Evolutionary conservation across 2,888 invertebrate species (phyloP).

Genomic region (Neuroscelio doddi): DNA sequence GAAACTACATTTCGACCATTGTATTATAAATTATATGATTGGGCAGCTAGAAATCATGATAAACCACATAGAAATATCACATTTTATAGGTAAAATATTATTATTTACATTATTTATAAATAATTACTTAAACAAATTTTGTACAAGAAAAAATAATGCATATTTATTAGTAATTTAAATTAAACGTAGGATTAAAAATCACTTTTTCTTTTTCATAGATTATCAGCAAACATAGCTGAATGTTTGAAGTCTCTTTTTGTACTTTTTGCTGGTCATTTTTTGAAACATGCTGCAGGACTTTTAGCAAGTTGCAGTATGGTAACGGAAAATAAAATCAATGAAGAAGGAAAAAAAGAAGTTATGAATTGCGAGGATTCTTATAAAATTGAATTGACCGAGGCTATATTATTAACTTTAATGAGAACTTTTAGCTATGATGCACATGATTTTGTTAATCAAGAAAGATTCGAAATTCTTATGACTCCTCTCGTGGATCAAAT

Average conservation of each 20-base stretch:
- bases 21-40: slow-evolving; percentile 89
- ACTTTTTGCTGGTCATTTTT: slow-evolving; percentile 89
- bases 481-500: slow-evolving; percentile 92
- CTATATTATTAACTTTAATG: slow-evolving; percentile 83
- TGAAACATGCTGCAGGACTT: slow-evolving; percentile 85
- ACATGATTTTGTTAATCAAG: slow-evolving; percentile 87
- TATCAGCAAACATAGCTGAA: slow-evolving; percentile 85
- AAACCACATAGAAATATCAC: slow-evolving; percentile 82
- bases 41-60: slow-evolving; percentile 82
- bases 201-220: slow-evolving; percentile 70
- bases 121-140: background rate
- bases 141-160: background rate
- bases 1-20: slow-evolving; percentile 92
- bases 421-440: slow-evolving; percentile 88
- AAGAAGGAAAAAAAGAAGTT: slow-evolving; percentile 71
- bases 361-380: slow-evolving; percentile 71
- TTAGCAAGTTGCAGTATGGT: slow-evolving; percentile 79
- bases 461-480: slow-evolving; percentile 88
- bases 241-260: slow-evolving; percentile 90
- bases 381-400: slow-evolving; percentile 75
- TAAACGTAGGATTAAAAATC: no score
- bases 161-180: slow-evolving; percentile 2
- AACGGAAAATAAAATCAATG: slow-evolving; percentile 72
- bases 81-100: slow-evolving; percentile 79
- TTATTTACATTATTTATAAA: slow-evolving; percentile 5